A percentile compares a stretch with the other conserved stretches of the same genome.
Evolutionary conservation across 2,797 vertebrate genomes (phyloP).

Genomic region (Falco columbarius): DNA sequence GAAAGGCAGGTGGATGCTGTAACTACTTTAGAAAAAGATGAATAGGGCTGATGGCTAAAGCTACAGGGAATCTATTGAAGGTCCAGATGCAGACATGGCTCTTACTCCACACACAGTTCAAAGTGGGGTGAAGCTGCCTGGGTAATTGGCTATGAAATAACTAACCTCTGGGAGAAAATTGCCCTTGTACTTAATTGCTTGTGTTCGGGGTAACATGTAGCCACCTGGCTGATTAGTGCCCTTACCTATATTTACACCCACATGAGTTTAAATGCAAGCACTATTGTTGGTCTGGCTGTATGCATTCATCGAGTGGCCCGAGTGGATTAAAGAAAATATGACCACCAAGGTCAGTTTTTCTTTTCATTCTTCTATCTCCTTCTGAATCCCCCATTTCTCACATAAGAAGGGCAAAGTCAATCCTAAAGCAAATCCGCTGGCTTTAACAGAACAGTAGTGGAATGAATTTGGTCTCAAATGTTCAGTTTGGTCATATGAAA

Average conservation of each 20-base stretch:
- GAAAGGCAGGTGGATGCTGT: slow-evolving; percentile 82
- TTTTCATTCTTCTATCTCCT: slow-evolving; percentile 18
- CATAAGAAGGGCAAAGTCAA: background rate
- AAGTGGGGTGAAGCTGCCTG: slow-evolving; percentile 79
- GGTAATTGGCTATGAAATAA: slow-evolving; percentile 86
- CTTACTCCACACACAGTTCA: slow-evolving; percentile 80
- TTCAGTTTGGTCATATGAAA: background rate
- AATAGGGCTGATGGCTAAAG: slow-evolving; percentile 81
- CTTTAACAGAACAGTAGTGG: background rate
- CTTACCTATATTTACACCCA: slow-evolving; percentile 79
- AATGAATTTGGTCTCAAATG: background rate
- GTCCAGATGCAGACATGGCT: slow-evolving; percentile 81
- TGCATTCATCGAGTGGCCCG: slow-evolving; percentile 57
- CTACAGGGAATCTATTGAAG: slow-evolving; percentile 84
- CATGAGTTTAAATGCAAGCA: slow-evolving; percentile 68
- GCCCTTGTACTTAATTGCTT: slow-evolving; percentile 78
- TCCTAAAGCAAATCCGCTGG: background rate
- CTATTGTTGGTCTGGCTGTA: slow-evolving; percentile 58
- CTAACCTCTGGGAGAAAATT: slow-evolving; percentile 83
- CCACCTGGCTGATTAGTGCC: slow-evolving; percentile 82
- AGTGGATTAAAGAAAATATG: slow-evolving; percentile 68
- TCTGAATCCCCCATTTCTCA: background rate
- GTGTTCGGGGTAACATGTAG: slow-evolving; percentile 71
- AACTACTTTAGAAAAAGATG: slow-evolving; percentile 80
- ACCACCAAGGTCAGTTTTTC: slow-evolving; percentile 48